Evolutionary conservation across 2,888 invertebrate species (phyloP).

Genomic region (Terebella lapidaria): DNA sequence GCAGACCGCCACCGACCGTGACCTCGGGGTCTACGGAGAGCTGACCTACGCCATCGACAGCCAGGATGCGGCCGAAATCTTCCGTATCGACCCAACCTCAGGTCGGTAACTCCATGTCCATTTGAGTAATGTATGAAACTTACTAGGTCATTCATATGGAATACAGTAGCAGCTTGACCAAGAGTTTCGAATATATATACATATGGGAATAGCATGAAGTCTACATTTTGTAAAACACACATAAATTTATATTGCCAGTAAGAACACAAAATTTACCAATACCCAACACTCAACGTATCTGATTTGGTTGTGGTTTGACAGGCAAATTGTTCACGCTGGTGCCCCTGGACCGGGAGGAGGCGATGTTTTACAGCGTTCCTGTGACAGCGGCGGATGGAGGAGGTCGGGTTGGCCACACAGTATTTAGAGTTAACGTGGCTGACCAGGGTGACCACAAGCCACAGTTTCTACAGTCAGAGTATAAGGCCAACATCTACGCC

Average conservation of each 20-base stretch:
- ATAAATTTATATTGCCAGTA: too few species aligned
- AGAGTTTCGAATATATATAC: too few species aligned
- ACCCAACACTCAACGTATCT: too few species aligned
- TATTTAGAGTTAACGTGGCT: slow-evolving; percentile 36
- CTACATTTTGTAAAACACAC: too few species aligned
- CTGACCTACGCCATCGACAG: slow-evolving; percentile 60
- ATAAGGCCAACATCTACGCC: slow-evolving; percentile 42
- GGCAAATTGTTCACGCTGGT: slow-evolving; percentile 57
- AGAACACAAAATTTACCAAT: too few species aligned
- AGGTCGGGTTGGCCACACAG: slow-evolving; percentile 32
- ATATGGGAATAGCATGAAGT: too few species aligned
- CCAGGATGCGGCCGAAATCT: slow-evolving; percentile 48
- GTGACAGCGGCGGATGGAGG: slow-evolving; percentile 53
- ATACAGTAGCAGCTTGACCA: too few species aligned
- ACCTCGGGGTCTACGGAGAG: slow-evolving; percentile 67
- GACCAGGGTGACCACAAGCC: slow-evolving; percentile 53
- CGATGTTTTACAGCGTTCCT: slow-evolving; percentile 39
- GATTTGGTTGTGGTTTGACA: too few species aligned
- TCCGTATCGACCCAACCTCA: slow-evolving; percentile 53
- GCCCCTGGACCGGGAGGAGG: slow-evolving; percentile 55
- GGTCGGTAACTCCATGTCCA: slow-evolving; percentile 48
- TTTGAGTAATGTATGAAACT: not conserved
- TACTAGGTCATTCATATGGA: too few species aligned
- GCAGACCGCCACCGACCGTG: slow-evolving; percentile 70
- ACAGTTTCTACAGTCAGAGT: slow-evolving; percentile 46